Conservation (phyloP, 2,113 vertebrate species). For the Poeciliopsis occidentalis region DNA sequence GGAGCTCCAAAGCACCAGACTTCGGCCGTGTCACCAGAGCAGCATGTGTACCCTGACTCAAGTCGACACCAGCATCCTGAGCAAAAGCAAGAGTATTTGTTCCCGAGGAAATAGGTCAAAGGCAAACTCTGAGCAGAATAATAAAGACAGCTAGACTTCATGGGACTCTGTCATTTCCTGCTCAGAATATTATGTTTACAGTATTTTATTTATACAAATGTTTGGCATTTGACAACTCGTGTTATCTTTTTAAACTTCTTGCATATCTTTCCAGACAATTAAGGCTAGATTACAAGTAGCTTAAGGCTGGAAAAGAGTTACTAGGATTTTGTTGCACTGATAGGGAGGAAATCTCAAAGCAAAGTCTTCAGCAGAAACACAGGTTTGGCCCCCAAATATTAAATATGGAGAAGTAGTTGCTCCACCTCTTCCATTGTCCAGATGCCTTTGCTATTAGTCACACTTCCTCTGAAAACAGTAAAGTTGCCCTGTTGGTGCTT, state of each 20-base stretch:
- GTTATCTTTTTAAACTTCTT: not conserved
- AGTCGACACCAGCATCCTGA: conserved; percentile 71
- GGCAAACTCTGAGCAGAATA: conserved; percentile 26
- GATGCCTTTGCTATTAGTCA: not conserved
- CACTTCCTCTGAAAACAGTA: not conserved
- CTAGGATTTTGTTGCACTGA: not conserved
- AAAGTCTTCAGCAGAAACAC: not conserved
- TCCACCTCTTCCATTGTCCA: not conserved
- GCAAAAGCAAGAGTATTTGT: conserved; percentile 61
- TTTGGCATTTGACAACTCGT: not conserved
- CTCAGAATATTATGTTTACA: not conserved
- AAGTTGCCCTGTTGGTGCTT: not conserved
- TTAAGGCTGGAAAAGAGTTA: not conserved
- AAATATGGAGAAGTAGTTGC: not conserved
- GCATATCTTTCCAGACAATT: not conserved
- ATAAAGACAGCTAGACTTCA: conserved; percentile 20
- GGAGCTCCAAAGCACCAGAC: conserved; percentile 69
- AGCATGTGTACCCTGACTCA: conserved; percentile 79
- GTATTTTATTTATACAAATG: not conserved
- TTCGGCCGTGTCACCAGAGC: conserved; percentile 66
- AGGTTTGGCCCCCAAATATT: not conserved
- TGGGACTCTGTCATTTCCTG: no score
- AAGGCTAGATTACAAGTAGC: not conserved
- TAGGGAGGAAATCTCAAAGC: no score
- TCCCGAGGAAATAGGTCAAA: conserved; percentile 41